A percentile compares a stretch with the other conserved stretches of the same genome.
Evolutionary conservation across 1,140 invertebrate species (phyloP).

Genomic region (Reticulitermes speratus): DNA sequence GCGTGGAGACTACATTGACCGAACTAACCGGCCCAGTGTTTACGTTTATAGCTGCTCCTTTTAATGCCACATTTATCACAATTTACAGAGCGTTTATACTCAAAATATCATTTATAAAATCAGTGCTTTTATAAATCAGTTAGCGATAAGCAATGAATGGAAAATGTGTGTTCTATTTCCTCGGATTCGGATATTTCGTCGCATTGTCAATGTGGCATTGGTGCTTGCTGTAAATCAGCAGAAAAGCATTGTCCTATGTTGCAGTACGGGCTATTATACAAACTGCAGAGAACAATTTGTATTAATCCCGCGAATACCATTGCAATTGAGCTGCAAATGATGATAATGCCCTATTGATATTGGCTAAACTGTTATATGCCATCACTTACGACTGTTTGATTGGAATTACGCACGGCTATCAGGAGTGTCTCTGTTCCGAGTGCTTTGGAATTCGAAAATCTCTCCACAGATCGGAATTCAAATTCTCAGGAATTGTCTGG

Average conservation of each 20-base stretch:
- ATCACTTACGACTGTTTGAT: background rate
- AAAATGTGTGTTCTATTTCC: background rate
- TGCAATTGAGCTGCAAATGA: constrained; percentile 13
- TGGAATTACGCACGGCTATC: background rate
- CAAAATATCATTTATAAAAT: background rate
- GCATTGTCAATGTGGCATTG: background rate
- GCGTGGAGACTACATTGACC: too few relatives aligned
- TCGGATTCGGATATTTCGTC: background rate
- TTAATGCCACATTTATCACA: too few relatives aligned
- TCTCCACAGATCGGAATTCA: too few relatives aligned
- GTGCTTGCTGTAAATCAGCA: background rate
- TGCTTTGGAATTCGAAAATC: too few relatives aligned
- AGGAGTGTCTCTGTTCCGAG: too few relatives aligned
- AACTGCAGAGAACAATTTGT: background rate
- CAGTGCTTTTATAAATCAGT: background rate
- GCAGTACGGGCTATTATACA: background rate
- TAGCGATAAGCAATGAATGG: background rate
- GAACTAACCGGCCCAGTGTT: too few relatives aligned
- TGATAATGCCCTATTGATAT: constrained; percentile 12
- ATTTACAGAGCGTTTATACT: too few relatives aligned
- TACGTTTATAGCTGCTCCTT: too few relatives aligned
- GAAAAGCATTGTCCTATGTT: background rate
- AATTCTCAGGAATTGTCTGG: too few relatives aligned
- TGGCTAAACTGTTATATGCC: constrained; percentile 7
- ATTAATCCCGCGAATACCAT: background rate